Base-by-base conservation (phyloP, 2,113 vertebrate genomes). In the Rhabdornis inornatus region DNA sequence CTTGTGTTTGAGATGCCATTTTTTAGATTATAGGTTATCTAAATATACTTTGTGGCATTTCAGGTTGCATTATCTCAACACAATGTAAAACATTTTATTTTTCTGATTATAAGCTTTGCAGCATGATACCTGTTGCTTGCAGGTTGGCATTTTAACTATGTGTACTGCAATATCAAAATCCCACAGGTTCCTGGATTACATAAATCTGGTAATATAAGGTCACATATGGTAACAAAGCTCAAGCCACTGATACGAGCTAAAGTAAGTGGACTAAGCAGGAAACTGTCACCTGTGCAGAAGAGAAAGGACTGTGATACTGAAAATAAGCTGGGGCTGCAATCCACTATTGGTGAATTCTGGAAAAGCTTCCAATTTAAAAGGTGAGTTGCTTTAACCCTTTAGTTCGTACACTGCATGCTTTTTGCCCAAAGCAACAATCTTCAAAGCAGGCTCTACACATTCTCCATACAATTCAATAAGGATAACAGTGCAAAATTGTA, bases 351-450 rank as follows among this genome's bases (percentile, higher is more conserved):
- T 55, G 98, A 98, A 60, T 97, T 99, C 11, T 98, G 99, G 99
- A 99, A 98, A 88, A 99, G 97, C 92, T 99, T 99, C 92, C 98
- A 98, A 10, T 99, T 99, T 97, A 99, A 98, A 96, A 99, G 98
- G 99, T 99, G 76, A 95, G 98, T 97, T 83, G 14, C 25, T 94
- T 89, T 74, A 44, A 53, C 15, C 6, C 27, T 55, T 59, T 83
- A 30, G 11, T 71, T 71, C 44, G 2, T 15, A 68, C 4, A 9
- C 4, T 35, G 5, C 35, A 13, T 42, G 14, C 2, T 60, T 39
- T 56, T 59, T 45, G 18, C 2, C 21, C 33, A 28, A 42, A 50
- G 16, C 74, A 84, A 49, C 17, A 28, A 2, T 49, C 63, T 79
- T 86, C 63, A 47, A 60, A 79, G 24, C 24, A 66, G 42, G 3